Base-by-base conservation (phyloP, 1,140 invertebrate species). In the Dendroctonus valens region DNA sequence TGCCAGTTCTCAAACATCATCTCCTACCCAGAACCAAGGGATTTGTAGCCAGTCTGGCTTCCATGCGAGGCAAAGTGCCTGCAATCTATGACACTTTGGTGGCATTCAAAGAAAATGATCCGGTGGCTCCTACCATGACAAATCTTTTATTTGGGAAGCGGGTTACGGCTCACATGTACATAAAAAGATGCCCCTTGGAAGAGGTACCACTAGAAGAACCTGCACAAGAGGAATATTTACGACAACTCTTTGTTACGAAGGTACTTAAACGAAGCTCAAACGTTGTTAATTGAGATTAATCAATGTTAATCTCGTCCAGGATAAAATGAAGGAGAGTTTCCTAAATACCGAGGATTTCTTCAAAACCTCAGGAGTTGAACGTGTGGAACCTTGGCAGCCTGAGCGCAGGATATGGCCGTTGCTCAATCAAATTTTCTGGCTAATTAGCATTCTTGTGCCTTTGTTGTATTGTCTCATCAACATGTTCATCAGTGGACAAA, bases 11-110 rank as follows among this genome's bases (percentile, higher is more conserved):
- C 39, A 93, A 96, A 72, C 88, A 97, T 77, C 94, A 97, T 80
- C 82, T 98, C 40, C 88, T 93, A 41, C 96, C 96, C n/a, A 83
- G 96, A 54, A 94, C 94, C 5, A 92, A 90, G 79, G 96, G 96
- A 8, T 98, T 98, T 77, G 87, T 84, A 1, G 86, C 87, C 48
- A 91, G 90, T 75, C 75, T 93, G 63, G 86, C 85, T 9, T 81
- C 86, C 55, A 84, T 93, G 73, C 85, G 85, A 74, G 86, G 84
- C 5, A 91, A 90, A 81, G 86, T 93, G 63, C 85, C 86, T 14
- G 91, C 89, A n/a, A 86, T 96, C 51, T 94, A 94, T 75, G 91
- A 96, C 75, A 88, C 92, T 74, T 89, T 92, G 70, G 76, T 96
- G 49, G 89, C 86, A 12, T 95, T 96, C 73, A 88, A 87, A 53